Conservation (phyloP, 2,888 invertebrate genomes). For the Incurvaria masculella region DNA sequence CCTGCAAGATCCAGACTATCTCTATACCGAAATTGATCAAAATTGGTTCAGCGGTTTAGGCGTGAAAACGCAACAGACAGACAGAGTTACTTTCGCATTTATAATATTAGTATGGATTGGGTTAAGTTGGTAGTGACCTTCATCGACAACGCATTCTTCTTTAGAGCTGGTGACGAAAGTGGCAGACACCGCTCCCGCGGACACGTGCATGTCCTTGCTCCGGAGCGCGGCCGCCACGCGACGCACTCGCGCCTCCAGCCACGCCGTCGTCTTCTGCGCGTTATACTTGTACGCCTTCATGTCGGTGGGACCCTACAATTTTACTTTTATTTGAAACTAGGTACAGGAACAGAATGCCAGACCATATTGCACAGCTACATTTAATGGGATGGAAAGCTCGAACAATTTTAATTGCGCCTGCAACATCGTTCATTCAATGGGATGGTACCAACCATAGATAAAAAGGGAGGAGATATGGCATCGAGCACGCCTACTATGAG, state of each 20-base stretch:
- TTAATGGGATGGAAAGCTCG: no score
- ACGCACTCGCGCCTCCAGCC: slow-evolving; percentile 71
- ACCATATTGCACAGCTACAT: slow-evolving; percentile 1
- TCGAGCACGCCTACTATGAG: no score
- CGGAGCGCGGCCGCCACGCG: slow-evolving; percentile 62
- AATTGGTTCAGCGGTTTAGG: no score
- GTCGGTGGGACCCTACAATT: slow-evolving; percentile 60
- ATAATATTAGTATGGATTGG: no score
- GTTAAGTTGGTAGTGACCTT: slow-evolving; percentile 44
- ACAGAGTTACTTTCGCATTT: no score
- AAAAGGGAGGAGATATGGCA: no score
- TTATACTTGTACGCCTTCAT: slow-evolving; percentile 80
- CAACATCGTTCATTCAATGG: no score
- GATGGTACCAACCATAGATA: no score
- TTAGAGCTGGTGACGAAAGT: slow-evolving; percentile 69
- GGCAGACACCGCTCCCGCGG: slow-evolving; percentile 69
- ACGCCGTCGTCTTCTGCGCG: slow-evolving; percentile 69
- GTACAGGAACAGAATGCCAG: neutral
- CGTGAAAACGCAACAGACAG: no score
- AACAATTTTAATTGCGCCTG: no score
- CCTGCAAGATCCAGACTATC: no score
- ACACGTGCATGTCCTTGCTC: slow-evolving; percentile 70
- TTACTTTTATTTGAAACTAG: slow-evolving; percentile 8
- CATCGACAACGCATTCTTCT: slow-evolving; percentile 52
- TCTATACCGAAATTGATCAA: no score